Conservation (phyloP, 2,888 invertebrate species). For the Netelia virgata region DNA sequence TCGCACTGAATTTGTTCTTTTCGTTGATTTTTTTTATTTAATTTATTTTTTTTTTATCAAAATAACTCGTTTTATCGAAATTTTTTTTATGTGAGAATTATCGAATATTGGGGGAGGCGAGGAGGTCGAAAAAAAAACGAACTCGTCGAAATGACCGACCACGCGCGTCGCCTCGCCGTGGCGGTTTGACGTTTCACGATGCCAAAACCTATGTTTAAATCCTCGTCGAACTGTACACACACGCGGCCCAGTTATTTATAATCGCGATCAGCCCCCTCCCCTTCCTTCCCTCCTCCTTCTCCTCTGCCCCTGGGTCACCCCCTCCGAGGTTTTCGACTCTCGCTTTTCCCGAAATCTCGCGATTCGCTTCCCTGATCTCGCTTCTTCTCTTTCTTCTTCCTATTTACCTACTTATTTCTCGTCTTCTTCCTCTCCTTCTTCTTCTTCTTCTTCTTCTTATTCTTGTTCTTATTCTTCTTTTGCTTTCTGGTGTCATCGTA, state of each 20-base stretch:
- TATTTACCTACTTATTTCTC: conserved; percentile 41
- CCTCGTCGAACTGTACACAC: conserved; percentile 78
- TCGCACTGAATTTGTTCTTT: too few species aligned
- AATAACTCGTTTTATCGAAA: background rate
- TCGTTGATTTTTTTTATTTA: too few species aligned
- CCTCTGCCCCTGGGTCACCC: conserved; percentile 74
- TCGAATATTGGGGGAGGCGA: background rate
- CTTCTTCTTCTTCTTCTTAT: background rate
- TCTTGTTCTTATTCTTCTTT: too few species aligned
- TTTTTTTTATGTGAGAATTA: background rate
- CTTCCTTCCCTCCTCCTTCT: conserved; percentile 62
- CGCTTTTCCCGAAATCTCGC: conserved; percentile 75
- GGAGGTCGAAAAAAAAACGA: conserved; percentile 17
- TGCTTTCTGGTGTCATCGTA: too few species aligned
- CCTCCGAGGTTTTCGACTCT: conserved; percentile 23
- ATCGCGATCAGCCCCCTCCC: conserved; percentile 75
- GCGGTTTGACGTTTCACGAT: conserved; percentile 83
- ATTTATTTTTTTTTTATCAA: background rate
- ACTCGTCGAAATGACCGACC: conserved; percentile 73
- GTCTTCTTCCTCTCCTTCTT: conserved; percentile 17
- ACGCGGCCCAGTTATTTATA: conserved; percentile 82
- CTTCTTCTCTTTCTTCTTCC: conserved; percentile 52
- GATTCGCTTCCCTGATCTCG: conserved; percentile 55
- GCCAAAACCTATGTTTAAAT: conserved; percentile 84
- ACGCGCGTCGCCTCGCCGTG: conserved; percentile 80